phyloP scores from a whole-genome alignment of 2,113 vertebrate genomes.

The Amia ocellicauda region DNA sequence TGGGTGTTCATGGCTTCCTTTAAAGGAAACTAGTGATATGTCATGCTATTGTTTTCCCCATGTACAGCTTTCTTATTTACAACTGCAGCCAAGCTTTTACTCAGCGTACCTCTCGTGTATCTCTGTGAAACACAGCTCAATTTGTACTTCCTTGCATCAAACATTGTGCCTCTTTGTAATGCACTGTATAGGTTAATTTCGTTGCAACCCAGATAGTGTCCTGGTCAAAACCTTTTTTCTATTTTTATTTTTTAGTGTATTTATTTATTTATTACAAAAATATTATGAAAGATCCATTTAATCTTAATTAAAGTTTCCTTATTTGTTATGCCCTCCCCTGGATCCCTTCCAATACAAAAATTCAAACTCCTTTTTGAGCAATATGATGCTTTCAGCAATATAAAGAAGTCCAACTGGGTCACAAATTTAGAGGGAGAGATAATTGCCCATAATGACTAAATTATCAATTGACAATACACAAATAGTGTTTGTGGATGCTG shows the following conservation, averaged over 20 bases:
- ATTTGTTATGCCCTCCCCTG: slow-evolving; percentile 3
- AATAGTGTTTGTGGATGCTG: too few relatives aligned
- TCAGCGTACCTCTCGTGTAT: not conserved
- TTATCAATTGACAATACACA: too few relatives aligned
- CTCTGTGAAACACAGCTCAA: not conserved
- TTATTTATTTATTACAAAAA: too few relatives aligned
- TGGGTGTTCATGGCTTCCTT: too few relatives aligned
- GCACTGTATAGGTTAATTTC: not conserved
- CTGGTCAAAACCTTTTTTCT: not conserved
- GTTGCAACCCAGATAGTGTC: not conserved
- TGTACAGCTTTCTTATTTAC: not conserved
- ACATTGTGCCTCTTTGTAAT: not conserved
- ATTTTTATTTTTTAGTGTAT: not conserved
- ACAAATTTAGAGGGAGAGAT: slow-evolving; percentile 1
- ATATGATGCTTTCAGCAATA: slow-evolving; percentile 6
- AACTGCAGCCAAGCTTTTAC: slow-evolving; percentile 1
- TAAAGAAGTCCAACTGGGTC: not conserved
- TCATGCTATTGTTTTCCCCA: not conserved
- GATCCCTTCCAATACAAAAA: slow-evolving; percentile 3
- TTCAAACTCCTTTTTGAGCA: not conserved
- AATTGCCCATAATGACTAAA: too few relatives aligned
- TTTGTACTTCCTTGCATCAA: slow-evolving; percentile 2
- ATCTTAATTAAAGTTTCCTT: slow-evolving; percentile 2
- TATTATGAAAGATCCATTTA: not conserved
- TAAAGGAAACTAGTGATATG: not conserved